Evolutionary conservation across 2,888 invertebrate genomes (phyloP).

Genomic region (Noctua pronuba): DNA sequence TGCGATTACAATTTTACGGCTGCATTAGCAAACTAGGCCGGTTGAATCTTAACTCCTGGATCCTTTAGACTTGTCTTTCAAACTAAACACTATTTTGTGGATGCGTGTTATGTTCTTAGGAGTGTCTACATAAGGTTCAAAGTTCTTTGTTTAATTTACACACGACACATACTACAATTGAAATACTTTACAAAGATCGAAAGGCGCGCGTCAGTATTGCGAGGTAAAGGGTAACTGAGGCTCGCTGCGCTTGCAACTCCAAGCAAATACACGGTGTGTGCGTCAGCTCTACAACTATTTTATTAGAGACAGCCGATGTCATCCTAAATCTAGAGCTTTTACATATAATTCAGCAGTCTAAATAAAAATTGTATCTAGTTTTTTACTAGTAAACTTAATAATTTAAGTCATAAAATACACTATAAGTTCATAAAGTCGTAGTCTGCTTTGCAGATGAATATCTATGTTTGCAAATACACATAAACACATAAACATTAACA

Average conservation of each 20-base stretch:
- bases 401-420: constrained; percentile 8
- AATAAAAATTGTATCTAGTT: constrained; percentile 1
- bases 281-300: not conserved
- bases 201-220: too few relatives aligned
- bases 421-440: not conserved
- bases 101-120: too few relatives aligned
- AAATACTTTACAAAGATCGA: too few relatives aligned
- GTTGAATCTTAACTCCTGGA: constrained; percentile 31
- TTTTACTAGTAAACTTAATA: not conserved
- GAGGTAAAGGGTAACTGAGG: too few relatives aligned
- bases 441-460: constrained; percentile 10
- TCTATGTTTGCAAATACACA: constrained; percentile 53
- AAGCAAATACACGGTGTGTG: too few relatives aligned
- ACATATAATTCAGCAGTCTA: constrained; percentile 49
- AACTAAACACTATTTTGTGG: constrained; percentile 1
- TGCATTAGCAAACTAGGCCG: constrained; percentile 24
- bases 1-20: constrained; percentile 39
- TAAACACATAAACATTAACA: constrained; percentile 62
- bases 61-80: constrained; percentile 15
- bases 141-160: too few relatives aligned
- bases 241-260: too few relatives aligned
- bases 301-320: constrained; percentile 9
- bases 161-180: too few relatives aligned
- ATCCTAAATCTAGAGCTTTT: constrained; percentile 19
- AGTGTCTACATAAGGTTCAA: too few relatives aligned